These are phyloP conservation scores for Ara ararauna DNA, from an alignment of 2,797 vertebrate species.

Conservation along the genomic window DNA sequence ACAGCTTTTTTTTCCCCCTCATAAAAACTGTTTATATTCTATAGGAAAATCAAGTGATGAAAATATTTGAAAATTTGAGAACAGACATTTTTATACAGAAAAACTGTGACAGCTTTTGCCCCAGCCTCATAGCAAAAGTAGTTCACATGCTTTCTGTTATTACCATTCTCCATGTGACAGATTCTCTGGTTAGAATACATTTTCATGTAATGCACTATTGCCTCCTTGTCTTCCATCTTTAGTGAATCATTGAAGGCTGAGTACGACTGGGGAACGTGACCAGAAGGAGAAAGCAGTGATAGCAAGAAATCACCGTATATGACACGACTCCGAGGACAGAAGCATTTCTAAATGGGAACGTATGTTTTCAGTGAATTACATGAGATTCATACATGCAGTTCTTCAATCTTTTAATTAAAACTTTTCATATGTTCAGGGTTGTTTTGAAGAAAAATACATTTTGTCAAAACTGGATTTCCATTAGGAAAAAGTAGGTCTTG, in stretches of 20 bases:
- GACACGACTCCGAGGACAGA: not conserved
- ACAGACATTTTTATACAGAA: not conserved
- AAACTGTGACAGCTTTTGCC: slow-evolving; percentile 17
- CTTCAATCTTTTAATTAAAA: not conserved
- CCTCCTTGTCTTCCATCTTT: not conserved
- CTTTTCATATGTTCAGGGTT: not conserved
- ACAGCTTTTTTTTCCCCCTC: not conserved
- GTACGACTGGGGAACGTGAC: not conserved
- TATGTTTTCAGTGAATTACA: not conserved
- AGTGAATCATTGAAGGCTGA: not conserved
- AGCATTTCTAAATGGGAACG: not conserved
- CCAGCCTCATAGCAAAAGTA: slow-evolving; percentile 5
- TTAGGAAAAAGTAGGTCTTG: not conserved
- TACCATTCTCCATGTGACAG: not conserved
- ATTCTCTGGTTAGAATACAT: not conserved
- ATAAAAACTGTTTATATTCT: not conserved
- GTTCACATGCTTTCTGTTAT: not conserved
- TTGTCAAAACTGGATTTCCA: not conserved
- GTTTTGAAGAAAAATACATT: not conserved
- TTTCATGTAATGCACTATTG: not conserved
- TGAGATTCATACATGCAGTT: not conserved
- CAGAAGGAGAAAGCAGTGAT: not conserved
- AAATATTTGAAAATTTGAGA: slow-evolving; percentile 37
- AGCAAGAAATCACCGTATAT: not conserved
- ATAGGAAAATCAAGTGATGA: not conserved